These are phyloP conservation scores for Dinoponera quadriceps DNA, from an alignment of 1,140 invertebrate species.

Conservation along the genomic window DNA sequence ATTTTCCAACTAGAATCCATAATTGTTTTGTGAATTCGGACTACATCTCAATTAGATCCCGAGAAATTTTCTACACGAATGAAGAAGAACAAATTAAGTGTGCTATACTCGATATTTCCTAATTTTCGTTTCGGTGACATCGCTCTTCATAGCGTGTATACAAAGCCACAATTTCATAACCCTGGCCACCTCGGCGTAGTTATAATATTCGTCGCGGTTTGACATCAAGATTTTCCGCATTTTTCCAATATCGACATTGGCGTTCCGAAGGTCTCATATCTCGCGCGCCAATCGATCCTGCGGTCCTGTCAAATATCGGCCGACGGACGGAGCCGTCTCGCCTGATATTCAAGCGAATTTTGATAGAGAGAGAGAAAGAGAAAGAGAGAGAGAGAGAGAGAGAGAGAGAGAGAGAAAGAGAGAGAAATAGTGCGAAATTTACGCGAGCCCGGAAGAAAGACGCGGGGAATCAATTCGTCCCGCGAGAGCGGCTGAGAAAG, in stretches of 20 bases:
- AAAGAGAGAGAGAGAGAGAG: no score
- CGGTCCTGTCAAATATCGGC: not conserved
- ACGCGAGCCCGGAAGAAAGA: not conserved
- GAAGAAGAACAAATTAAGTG: no score
- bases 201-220: not conserved
- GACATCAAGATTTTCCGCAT: not conserved
- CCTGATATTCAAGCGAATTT: not conserved
- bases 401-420: no score
- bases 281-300: not conserved
- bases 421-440: not conserved
- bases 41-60: no score
- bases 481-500: not conserved
- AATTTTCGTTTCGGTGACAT: no score
- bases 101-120: no score
- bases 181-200: no score
- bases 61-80: no score
- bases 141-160: no score
- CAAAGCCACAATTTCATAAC: not conserved
- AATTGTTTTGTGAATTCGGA: no score
- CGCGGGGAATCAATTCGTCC: conserved; percentile 32
- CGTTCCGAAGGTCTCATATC: not conserved
- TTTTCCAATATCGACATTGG: not conserved
- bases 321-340: not conserved
- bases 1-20: no score
- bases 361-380: no score